A percentile compares a stretch with the other conserved stretches of the same genome.
These are phyloP conservation scores for Cephus pygmeus DNA, from an alignment of 2,888 invertebrate species.

Conservation along the genomic window DNA sequence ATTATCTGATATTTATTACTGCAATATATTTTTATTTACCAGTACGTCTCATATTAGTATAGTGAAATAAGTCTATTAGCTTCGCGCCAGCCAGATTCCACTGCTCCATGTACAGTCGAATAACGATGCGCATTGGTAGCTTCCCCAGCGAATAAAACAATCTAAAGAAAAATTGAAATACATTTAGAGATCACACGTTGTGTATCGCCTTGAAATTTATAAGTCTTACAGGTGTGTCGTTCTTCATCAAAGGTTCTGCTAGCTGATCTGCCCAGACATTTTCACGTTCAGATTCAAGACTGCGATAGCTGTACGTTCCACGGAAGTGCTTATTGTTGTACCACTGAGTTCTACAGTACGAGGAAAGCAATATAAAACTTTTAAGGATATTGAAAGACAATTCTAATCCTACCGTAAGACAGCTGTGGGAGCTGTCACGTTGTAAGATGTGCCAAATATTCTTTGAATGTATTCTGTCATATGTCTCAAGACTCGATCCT, in stretches of 20 bases:
- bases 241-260: constrained; percentile 66
- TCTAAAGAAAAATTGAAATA: constrained; percentile 51
- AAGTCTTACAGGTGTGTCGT: constrained; percentile 63
- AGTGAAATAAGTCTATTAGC: constrained; percentile 70
- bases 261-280: constrained; percentile 69
- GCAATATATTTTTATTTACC: constrained; percentile 1
- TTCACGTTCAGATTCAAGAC: constrained; percentile 67
- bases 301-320: constrained; percentile 78
- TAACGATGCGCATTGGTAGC: constrained; percentile 75
- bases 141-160: constrained; percentile 77
- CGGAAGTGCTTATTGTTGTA: constrained; percentile 74
- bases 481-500: constrained; percentile 68
- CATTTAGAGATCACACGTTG: neutral
- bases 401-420: constrained; percentile 37
- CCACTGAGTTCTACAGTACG: constrained; percentile 76
- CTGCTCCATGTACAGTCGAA: constrained; percentile 78
- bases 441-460: constrained; percentile 68
- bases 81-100: constrained; percentile 80
- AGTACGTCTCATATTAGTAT: neutral
- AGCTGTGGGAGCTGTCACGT: constrained; percentile 67
- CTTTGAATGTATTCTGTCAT: constrained; percentile 67
- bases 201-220: neutral
- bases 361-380: constrained; percentile 1
- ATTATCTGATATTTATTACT: neutral
- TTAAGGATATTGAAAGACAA: too few species aligned